Evolutionary conservation across 2,797 vertebrate species (phyloP).

Genomic region (Hybognathus amarus): DNA sequence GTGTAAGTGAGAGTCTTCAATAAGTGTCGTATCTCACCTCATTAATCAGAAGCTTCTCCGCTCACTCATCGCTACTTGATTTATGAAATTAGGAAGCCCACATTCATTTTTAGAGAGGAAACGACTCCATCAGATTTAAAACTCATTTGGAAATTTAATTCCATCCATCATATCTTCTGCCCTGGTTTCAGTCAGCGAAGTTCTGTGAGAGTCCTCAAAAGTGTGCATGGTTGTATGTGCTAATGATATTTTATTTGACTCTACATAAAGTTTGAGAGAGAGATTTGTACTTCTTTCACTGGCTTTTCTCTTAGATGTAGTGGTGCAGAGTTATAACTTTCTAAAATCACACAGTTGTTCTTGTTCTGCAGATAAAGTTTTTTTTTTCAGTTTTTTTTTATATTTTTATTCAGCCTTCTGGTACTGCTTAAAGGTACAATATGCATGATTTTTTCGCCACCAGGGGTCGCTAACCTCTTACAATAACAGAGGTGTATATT

Average conservation of each 20-base stretch:
- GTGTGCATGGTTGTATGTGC: not conserved
- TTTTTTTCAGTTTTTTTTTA: too few relatives aligned
- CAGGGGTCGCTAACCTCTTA: too few relatives aligned
- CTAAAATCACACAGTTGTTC: constrained; percentile 1
- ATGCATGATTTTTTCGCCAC: too few relatives aligned
- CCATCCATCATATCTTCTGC: constrained; percentile 23
- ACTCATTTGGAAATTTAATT: constrained; percentile 6
- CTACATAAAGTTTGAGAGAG: not conserved
- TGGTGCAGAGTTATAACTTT: not conserved
- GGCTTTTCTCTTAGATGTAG: not conserved
- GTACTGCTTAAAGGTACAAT: not conserved
- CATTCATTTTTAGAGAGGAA: constrained; percentile 21
- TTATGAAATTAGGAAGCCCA: not conserved
- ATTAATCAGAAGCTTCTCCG: constrained; percentile 29
- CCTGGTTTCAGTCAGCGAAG: not conserved
- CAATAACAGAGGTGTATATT: too few relatives aligned
- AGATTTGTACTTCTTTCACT: not conserved
- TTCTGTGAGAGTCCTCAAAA: not conserved
- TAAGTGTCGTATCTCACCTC: constrained; percentile 2
- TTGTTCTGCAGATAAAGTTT: not conserved
- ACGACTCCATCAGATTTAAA: constrained; percentile 31
- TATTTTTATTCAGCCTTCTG: not conserved
- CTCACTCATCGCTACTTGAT: not conserved
- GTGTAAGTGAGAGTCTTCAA: constrained; percentile 63
- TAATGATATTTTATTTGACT: constrained; percentile 10